Evolutionary conservation across 2,797 vertebrate genomes (phyloP).

Genomic region (Mallotus villosus): DNA sequence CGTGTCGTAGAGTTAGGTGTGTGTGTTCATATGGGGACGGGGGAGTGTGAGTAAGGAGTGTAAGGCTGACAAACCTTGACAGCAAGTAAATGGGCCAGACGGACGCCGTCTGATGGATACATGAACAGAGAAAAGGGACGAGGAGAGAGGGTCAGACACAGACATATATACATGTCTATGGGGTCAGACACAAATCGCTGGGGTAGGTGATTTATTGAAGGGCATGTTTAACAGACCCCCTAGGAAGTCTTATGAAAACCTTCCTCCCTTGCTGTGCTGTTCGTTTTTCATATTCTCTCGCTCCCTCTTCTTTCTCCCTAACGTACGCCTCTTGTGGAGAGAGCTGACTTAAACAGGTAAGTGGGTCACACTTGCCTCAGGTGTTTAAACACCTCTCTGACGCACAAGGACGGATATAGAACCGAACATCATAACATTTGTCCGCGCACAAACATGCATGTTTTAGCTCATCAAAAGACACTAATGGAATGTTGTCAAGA

Average conservation of each 20-base stretch:
- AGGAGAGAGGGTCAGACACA: slow-evolving; percentile 35
- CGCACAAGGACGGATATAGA: slow-evolving; percentile 32
- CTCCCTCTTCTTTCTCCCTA: not conserved
- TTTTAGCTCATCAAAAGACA: too few relatives aligned
- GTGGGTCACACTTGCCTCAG: slow-evolving; percentile 56
- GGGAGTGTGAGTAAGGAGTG: slow-evolving; percentile 22
- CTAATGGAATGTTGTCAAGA: too few relatives aligned
- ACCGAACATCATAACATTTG: slow-evolving; percentile 24
- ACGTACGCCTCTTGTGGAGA: slow-evolving; percentile 26
- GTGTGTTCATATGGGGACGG: not conserved
- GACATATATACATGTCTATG: too few relatives aligned
- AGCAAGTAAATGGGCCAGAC: slow-evolving; percentile 32
- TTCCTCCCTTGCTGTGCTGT: not conserved
- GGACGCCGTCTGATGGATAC: slow-evolving; percentile 27
- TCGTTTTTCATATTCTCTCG: not conserved
- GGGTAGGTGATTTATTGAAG: slow-evolving; percentile 48
- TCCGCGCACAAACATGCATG: not conserved
- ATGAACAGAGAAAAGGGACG: slow-evolving; percentile 20
- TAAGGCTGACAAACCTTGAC: slow-evolving; percentile 40
- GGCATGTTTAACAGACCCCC: slow-evolving; percentile 31
- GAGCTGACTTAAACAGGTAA: slow-evolving; percentile 61
- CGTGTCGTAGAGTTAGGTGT: not conserved
- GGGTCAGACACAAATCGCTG: slow-evolving; percentile 34
- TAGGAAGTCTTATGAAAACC: not conserved
- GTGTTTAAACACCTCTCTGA: slow-evolving; percentile 40